phyloP scores from a whole-genome alignment of 2,797 vertebrate genomes.

The Chrysolophus pictus region DNA sequence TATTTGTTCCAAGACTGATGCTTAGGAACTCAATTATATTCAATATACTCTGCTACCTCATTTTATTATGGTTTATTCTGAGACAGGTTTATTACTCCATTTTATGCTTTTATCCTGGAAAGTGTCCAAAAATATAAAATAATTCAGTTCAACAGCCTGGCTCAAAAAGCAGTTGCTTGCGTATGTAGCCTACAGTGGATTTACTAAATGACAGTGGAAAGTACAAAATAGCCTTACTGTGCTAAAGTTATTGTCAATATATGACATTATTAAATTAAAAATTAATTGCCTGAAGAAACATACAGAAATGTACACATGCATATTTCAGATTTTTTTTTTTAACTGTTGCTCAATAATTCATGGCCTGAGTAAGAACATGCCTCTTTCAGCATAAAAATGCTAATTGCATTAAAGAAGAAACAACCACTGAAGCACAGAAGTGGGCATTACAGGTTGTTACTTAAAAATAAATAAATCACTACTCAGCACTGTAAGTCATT shows the following conservation, averaged over 20 bases:
- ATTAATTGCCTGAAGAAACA: slow-evolving; percentile 61
- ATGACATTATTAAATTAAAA: slow-evolving; percentile 58
- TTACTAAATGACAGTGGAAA: slow-evolving; percentile 26
- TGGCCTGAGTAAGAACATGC: slow-evolving; percentile 33
- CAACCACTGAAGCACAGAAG: slow-evolving; percentile 38
- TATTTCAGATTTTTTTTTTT: slow-evolving; percentile 48
- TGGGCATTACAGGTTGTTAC: slow-evolving; percentile 6
- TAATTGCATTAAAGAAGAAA: slow-evolving; percentile 61
- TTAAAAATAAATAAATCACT: slow-evolving; percentile 43
- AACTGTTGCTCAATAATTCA: slow-evolving; percentile 53
- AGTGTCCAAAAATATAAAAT: slow-evolving; percentile 36
- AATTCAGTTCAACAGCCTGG: slow-evolving; percentile 16
- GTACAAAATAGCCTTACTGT: neutral
- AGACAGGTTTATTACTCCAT: slow-evolving; percentile 44
- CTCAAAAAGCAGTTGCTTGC: neutral
- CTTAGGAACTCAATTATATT: slow-evolving; percentile 49
- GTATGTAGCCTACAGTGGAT: neutral
- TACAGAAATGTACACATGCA: neutral
- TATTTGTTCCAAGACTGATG: slow-evolving; percentile 46
- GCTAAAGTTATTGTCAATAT: slow-evolving; percentile 42
- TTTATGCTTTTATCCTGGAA: slow-evolving; percentile 62
- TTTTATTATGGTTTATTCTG: slow-evolving; percentile 50
- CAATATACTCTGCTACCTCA: neutral
- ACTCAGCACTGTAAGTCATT: slow-evolving; percentile 26
- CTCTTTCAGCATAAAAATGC: slow-evolving; percentile 63